Percentiles rank a stretch among this genome's conserved stretches.
Evolutionary conservation across 2,113 vertebrate species (phyloP).

Genomic region (Apodemus speciosus): DNA sequence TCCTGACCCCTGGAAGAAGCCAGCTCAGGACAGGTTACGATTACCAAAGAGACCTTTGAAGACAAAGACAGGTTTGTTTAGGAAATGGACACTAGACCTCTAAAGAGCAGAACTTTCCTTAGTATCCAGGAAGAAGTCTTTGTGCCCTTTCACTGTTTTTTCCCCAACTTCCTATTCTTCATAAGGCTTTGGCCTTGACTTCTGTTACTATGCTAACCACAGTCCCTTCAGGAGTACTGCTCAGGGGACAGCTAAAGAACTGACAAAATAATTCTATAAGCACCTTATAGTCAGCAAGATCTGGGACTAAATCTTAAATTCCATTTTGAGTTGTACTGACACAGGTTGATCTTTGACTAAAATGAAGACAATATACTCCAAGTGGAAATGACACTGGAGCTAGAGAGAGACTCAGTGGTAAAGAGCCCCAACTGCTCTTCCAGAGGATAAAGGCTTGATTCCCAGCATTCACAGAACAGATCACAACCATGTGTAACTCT

Average conservation of each 20-base stretch:
- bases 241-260: not conserved
- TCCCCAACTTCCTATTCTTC: slow-evolving; percentile 16
- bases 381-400: not conserved
- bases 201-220: not conserved
- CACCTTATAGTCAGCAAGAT: not conserved
- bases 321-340: slow-evolving; percentile 13
- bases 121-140: slow-evolving; percentile 55
- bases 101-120: slow-evolving; percentile 40
- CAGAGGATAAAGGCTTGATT: not conserved
- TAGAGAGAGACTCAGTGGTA: not conserved
- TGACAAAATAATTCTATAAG: not conserved
- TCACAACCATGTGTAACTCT: not conserved
- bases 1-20: slow-evolving; percentile 37
- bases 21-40: not conserved
- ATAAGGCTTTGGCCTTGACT: slow-evolving; percentile 56
- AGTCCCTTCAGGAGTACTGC: slow-evolving; percentile 33
- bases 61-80: slow-evolving; percentile 57
- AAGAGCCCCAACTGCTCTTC: not conserved
- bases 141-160: slow-evolving; percentile 48
- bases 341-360: not conserved
- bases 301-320: slow-evolving; percentile 34
- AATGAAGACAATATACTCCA: not conserved
- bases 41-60: slow-evolving; percentile 37
- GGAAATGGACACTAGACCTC: slow-evolving; percentile 43
- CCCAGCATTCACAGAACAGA: not conserved